Percentiles rank a stretch among this genome's conserved stretches.
phyloP scores from a whole-genome alignment of 2,113 vertebrate species.

The Semnornis frantzii region DNA sequence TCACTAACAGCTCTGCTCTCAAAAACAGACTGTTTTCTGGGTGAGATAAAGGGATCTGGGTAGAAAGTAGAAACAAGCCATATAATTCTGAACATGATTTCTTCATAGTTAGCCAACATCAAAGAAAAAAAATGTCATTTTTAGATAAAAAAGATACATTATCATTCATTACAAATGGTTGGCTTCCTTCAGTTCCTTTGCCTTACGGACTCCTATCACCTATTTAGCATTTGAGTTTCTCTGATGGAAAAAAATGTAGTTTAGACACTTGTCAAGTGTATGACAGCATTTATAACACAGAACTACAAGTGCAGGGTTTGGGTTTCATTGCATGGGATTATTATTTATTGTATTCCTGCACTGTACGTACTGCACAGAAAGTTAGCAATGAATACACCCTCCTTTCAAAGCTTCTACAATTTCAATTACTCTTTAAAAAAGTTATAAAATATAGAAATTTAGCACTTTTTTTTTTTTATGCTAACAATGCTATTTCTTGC shows the following conservation, averaged over 20 bases:
- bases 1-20: not conserved
- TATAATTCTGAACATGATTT: not conserved
- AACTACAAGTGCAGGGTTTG: not conserved
- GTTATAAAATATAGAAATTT: not conserved
- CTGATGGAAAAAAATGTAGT: not conserved
- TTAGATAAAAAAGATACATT: not conserved
- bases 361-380: not conserved
- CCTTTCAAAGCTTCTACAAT: not conserved
- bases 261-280: not conserved
- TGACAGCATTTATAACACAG: not conserved
- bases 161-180: not conserved
- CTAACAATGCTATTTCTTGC: not conserved
- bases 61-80: not conserved
- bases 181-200: not conserved
- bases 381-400: not conserved
- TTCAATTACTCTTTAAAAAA: not conserved
- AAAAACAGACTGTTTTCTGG: not conserved
- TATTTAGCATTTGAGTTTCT: not conserved
- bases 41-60: not conserved
- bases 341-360: not conserved
- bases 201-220: not conserved
- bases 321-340: not conserved
- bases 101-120: not conserved
- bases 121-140: not conserved
- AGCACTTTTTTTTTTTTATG: not conserved